These are phyloP conservation scores for Atractosteus spatula DNA, from an alignment of 2,113 vertebrate genomes.

Conservation along the genomic window DNA sequence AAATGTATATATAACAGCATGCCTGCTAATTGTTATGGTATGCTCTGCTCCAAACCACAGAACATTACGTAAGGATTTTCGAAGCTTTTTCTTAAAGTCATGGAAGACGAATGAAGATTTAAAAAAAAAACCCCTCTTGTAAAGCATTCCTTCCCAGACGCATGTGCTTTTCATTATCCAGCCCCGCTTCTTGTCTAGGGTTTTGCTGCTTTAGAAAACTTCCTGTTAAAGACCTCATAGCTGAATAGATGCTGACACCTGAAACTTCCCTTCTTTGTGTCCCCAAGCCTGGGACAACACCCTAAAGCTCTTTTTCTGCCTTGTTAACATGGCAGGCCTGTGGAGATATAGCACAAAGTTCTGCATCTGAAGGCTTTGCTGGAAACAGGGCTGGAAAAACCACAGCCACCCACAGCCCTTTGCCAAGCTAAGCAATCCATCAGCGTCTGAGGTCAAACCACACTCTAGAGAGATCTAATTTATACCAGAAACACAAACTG, in stretches of 20 bases:
- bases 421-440: slow-evolving; percentile 50
- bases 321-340: too few relatives aligned
- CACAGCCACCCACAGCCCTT: slow-evolving; percentile 34
- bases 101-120: background rate
- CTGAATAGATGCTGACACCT: background rate
- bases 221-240: background rate
- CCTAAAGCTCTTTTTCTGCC: too few relatives aligned
- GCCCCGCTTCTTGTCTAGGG: background rate
- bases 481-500: slow-evolving; percentile 28
- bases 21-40: background rate
- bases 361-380: slow-evolving; percentile 36
- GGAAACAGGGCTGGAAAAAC: slow-evolving; percentile 49
- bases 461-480: slow-evolving; percentile 41
- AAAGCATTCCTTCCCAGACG: background rate
- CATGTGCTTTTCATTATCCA: slow-evolving; percentile 3
- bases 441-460: slow-evolving; percentile 37
- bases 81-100: too few relatives aligned
- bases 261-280: background rate
- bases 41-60: background rate
- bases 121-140: background rate
- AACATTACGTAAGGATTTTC: background rate
- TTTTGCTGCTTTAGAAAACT: slow-evolving; percentile 1
- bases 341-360: slow-evolving; percentile 35
- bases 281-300: background rate
- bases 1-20: background rate